Base-by-base conservation (phyloP, 2,888 invertebrate species). In the Lissocephala sabroskyi region DNA sequence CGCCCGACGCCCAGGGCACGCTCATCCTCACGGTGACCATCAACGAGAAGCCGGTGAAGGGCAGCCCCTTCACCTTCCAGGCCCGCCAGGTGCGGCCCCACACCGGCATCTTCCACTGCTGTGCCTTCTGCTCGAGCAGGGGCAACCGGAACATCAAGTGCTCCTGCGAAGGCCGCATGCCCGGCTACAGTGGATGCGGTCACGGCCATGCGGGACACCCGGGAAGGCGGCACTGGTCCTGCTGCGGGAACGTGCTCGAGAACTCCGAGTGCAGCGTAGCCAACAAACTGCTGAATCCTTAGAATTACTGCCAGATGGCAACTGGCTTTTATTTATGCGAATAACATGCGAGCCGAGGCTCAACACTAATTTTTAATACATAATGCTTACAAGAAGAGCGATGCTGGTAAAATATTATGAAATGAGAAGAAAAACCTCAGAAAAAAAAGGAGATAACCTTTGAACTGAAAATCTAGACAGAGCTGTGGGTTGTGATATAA, bases 201-300 rank as follows among this genome's bases (percentile, higher is more conserved):
- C 93, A 94, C 85, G 93, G 93, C 1, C 93, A 93, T 83, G 86
- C 87, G 41, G 93, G 92, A 32, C 93, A 93, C 87, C 93, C 93
- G 28, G 93, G 93, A 50, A 84, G 89, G 53, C 86, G 91, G 7
- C 93, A 94, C 85, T 94, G 94, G 93, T 93, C 93, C 37, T 94
- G 94, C 81, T 94, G 93, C 82, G 93, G 91, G 53, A 87, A 85
- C 83, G 86, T 89, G 50, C 79, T 86, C 36, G 88, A 89, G 65
- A 87, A 87, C 80, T 89, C 89, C 0, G 87, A 89, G 64, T 91
- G 91, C 82, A 82, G 82, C 45, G 83, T 86, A 35, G 83, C 86
- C 2, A 86, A 87, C 77, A 82, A 79, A 36, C 48, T 81, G 36
- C 52, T 82, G 2, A 79, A 79, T 58, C 45, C 62, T n/a, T 77